Evolutionary conservation across 2,888 invertebrate genomes (phyloP), one percentile per base, ranked within the genome.

Genomic region (Cheilosia pagana): DNA sequence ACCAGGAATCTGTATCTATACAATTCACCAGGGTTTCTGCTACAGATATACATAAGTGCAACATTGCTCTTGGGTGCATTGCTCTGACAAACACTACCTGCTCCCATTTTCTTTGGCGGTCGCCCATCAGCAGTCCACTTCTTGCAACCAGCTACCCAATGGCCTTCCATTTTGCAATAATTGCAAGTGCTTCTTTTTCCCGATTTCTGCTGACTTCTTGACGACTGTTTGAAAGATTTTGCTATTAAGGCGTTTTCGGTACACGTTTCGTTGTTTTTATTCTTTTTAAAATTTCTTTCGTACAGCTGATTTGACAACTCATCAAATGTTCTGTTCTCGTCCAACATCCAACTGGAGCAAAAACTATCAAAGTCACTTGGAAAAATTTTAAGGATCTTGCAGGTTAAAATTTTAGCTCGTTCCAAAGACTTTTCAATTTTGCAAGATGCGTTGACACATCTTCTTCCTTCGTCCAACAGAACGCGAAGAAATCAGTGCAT

Each of bases 401-500:
- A 39, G 3, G 14, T 87, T 31, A 89, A 63, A 7, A 89, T 87
- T 89, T 88, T 16, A 88, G 62, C 43, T 89, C 87, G 57, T 86
- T 86, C 88, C 88, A 89, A 59, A 89, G 74, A 85, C 81, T 86
- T 86, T 60, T 87, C 16, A 88, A 85, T 67, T 87, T 88, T 12
- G 88, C 88, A 25, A 88, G 76, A 63, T 89, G 89, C 1, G 88
- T 88, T 5, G 87, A 88, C 41, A 89, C 87, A 85, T 90, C 88
- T 60, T 89, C 87, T 41, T 75, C 87, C 28, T 25, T 16, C n/a
- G 74, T 87, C 89, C 89, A 90, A 65, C 86, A 85, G 63, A 89
- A 90, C 7, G 87, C 86, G 68, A 89, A 89, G 28, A 89, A 89
- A 52, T 90, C 88, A 31, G 87, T 88, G 45, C 88, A 90, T 21